Evolutionary conservation across 2,888 invertebrate genomes (phyloP), one percentile per base, ranked within the genome.

Genomic region (Hydriomena furcata): DNA sequence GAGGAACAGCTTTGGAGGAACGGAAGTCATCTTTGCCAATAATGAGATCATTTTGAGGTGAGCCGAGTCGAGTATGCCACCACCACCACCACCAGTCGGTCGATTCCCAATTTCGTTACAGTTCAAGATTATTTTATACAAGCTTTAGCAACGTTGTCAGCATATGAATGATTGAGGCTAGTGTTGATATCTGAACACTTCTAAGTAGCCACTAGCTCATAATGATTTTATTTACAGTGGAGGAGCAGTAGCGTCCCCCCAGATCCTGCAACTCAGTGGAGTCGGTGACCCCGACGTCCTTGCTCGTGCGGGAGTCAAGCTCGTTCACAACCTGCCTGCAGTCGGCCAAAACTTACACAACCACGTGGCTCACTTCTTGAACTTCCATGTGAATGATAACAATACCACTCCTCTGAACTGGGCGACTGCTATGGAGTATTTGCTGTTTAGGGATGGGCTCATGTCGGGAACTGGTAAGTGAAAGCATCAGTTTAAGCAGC

Each of bases 171-270:
- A n/a, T n/a, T n/a, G n/a, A n/a, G n/a, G n/a, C n/a, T n/a, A n/a
- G n/a, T n/a, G n/a, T n/a, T n/a, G n/a, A n/a, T n/a, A n/a, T n/a
- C n/a, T n/a, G n/a, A n/a, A n/a, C n/a, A n/a, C n/a, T n/a, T n/a
- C n/a, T n/a, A n/a, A n/a, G n/a, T 21, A 5, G 24, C 12, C 7
- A 35, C 5, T 8, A 8, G 7, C 7, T 30, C 0, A 35, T 11
- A 11, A 35, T 6, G 7, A 11, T 36, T 2, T 8, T 3, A 23
- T 62, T 63, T 21, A 7, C 61, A 92, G 92, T 56, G 94, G 92
- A 5, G 97, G 99, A 0, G 96, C 99, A 7, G 96, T 99, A 0
- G 98, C 97, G 61, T 96, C 98, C 0, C 98, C 99, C 0, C 99
- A 99, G 76, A 89, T 99, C 35, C 92, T 99, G 7, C 92, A 98